Percentiles rank a stretch among this genome's conserved stretches.
Conservation (phyloP, 2,113 vertebrate genomes). For the Microtus richardsoni region DNA sequence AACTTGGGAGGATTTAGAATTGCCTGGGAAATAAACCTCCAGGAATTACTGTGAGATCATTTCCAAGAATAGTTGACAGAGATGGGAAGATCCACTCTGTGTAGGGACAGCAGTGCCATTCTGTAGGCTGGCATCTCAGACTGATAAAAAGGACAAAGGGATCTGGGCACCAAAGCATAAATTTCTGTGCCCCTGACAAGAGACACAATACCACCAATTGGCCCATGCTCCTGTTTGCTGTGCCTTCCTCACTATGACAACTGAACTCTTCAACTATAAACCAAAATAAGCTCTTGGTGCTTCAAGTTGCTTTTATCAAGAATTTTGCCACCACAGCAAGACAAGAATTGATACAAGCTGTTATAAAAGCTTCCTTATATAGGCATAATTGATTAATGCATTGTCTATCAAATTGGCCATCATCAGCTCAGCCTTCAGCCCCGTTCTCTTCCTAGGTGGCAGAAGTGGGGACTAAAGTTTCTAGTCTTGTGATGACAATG, state of each 20-base stretch:
- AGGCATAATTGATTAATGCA: neutral
- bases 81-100: neutral
- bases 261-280: neutral
- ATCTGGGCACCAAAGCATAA: no score
- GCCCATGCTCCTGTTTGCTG: neutral
- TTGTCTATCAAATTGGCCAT: neutral
- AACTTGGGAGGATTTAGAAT: neutral
- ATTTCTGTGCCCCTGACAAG: no score
- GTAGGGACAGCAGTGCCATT: neutral
- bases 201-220: neutral
- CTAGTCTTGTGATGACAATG: neutral
- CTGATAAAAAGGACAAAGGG: neutral
- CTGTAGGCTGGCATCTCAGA: no score
- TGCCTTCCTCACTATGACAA: neutral
- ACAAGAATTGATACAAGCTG: neutral
- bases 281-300: neutral
- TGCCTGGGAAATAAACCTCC: neutral
- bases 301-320: neutral
- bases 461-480: neutral
- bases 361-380: neutral
- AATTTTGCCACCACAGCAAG: neutral
- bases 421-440: neutral
- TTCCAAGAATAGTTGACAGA: neutral
- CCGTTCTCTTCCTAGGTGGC: neutral
- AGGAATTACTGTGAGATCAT: neutral